Evolutionary conservation across 1,140 invertebrate genomes (phyloP), one percentile per base, ranked within the genome.

Genomic region (Bradysia coprophila): DNA sequence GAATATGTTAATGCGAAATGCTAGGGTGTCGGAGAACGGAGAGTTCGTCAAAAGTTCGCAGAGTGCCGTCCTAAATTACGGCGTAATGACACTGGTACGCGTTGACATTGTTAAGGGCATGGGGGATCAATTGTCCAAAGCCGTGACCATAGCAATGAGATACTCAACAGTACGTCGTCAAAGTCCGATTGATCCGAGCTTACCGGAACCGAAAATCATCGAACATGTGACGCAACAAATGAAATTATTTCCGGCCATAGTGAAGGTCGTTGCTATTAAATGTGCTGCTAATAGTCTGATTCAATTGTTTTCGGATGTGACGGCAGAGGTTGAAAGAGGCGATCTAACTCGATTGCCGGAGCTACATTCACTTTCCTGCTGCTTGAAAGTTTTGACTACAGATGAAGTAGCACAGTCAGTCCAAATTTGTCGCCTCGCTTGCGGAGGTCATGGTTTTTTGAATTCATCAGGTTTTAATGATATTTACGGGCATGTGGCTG

Each of bases 361-460:
- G 87, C 8, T 88, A 92, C 45, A 85, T n/a, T n/a, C n/a, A n/a
- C n/a, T n/a, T n/a, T n/a, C n/a, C n/a, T n/a, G n/a, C n/a, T n/a
- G 88, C 50, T 56, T 96, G 43, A 97, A 96, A 67, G 84, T 90
- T 8, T 73, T 91, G 4, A 76, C 75, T 43, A 78, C 86, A 11
- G 67, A 75, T 16, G 79, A 84, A 54, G 73, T 75, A 22, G 69
- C 81, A 9, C 54, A 56, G 21, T 79, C 73, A 2, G 73, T 92
- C 24, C 89, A 94, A 56, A 80, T 83, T 47, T 56, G 50, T 20
- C 74, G 91, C 11, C 62, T 89, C 31, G 65, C 89, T 2, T 95
- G 91, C 62, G 92, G 92, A 21, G 92, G 92, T 6, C 91, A 95
- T 57, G 92, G 92, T 10, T 96, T 85, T 63, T 84, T 89, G 71